A percentile compares a stretch with the other conserved stretches of the same genome.
Conservation (phyloP, 2,888 invertebrate genomes). For the Drosophila neotestacea region DNA sequence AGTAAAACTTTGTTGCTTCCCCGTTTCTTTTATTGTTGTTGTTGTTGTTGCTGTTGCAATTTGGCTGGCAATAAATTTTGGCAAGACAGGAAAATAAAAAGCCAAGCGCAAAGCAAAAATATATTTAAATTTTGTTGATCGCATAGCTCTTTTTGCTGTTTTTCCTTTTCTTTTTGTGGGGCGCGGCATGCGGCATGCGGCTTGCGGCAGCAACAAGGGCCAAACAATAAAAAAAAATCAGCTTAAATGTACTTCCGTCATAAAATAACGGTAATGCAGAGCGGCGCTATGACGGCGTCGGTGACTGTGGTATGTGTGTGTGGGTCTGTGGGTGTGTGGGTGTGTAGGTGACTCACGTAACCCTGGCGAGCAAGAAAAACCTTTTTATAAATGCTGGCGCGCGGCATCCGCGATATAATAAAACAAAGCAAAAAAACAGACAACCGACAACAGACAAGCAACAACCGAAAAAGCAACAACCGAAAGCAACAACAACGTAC, state of each 20-base stretch:
- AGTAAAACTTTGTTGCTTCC: constrained; percentile 24
- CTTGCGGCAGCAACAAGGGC: constrained; percentile 28
- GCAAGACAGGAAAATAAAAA: constrained; percentile 62
- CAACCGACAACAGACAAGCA: constrained; percentile 25
- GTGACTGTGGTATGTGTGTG: constrained; percentile 17
- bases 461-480: constrained; percentile 10
- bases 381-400: constrained; percentile 73
- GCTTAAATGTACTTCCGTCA: constrained; percentile 80
- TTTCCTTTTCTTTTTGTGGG: constrained; percentile 19
- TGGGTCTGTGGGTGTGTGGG: constrained; percentile 13
- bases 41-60: constrained; percentile 40
- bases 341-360: constrained; percentile 62
- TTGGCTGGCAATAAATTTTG: constrained; percentile 72
- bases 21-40: constrained; percentile 20
- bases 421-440: constrained; percentile 58
- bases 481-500: constrained; percentile 6
- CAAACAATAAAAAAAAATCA: constrained; percentile 63
- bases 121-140: constrained; percentile 72
- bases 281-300: constrained; percentile 32
- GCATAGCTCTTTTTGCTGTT: constrained; percentile 27
- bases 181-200: constrained; percentile 15
- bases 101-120: constrained; percentile 51
- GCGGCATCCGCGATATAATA: constrained; percentile 73
- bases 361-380: constrained; percentile 71
- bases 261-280: constrained; percentile 77